Evolutionary conservation across 2,113 vertebrate species (phyloP), one percentile per base, ranked within the genome.

Genomic region (Cyphomyrus discorhynchus): DNA sequence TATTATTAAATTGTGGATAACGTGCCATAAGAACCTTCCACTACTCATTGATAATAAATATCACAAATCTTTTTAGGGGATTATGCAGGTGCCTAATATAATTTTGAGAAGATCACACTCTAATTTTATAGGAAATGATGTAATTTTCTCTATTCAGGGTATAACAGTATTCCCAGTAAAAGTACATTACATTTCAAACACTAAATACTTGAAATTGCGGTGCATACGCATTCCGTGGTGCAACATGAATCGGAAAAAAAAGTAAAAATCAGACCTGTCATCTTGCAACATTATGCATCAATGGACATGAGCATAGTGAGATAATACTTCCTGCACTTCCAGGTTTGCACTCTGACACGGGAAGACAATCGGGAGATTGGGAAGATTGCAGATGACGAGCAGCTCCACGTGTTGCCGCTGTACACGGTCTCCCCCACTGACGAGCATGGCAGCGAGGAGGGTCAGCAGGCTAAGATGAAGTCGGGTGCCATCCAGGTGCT

Each of bases 271-370:
- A 52, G 47, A 86, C 49, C 11, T 15, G 21, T 35, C 15, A 53
- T 13, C n/a, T 50, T 50, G n/a, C 3, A 53, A 31, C 31, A 53
- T 11, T 31, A n/a, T 56, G 85, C n/a, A 53, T 27, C 31, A 46
- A 17, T 42, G 31, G 70, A 77, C 70, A 35, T 53, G n/a, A 53
- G 31, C 27, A 35, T 35, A 6, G 5, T 31, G 7, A 50, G 27
- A 35, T 13, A 45, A 19, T 42, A 39, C 42, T 86, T 50, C n/a
- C 47, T 35, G n/a, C 21, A 86, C 42, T 56, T 5, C 91, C 92
- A 99, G 98, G 98, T 99, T 31, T 98, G 98, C 92, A 99, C 98
- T 77, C 96, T 99, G 92, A 99, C 98, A 58, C 96, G 96, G 91
- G 97, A 99, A 94, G 98, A 99, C 94, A 99, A 99, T 95, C 96